Evolutionary conservation across 2,888 invertebrate species (phyloP).

Genomic region (Anagyrus pseudococci): DNA sequence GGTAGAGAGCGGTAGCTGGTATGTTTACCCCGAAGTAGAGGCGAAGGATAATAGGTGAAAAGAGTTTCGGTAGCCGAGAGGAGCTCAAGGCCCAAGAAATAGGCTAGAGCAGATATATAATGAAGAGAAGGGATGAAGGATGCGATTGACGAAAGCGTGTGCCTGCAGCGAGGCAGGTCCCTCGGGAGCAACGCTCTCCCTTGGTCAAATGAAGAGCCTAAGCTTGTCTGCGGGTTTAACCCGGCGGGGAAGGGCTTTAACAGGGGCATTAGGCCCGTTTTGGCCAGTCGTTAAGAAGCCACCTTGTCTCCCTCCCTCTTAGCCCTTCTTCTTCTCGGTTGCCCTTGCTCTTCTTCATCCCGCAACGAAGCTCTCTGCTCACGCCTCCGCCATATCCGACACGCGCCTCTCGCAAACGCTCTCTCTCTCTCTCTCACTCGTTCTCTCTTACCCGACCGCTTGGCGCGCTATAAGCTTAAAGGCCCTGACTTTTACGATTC

Average conservation of each 20-base stretch:
- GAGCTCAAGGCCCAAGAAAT: too few relatives aligned
- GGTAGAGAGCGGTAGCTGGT: too few relatives aligned
- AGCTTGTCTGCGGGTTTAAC: conserved; percentile 48
- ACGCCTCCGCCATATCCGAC: conserved; percentile 59
- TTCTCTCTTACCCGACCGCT: too few relatives aligned
- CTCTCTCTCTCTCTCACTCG: conserved; percentile 18
- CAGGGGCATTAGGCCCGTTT: conserved; percentile 59
- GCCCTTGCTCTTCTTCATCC: conserved; percentile 5
- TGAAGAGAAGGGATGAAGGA: conserved; percentile 17
- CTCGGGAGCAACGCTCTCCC: conserved; percentile 43
- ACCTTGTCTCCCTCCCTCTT: conserved; percentile 42
- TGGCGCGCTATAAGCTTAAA: conserved; percentile 55
- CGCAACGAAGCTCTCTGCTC: conserved; percentile 39
- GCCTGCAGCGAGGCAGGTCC: conserved; percentile 14
- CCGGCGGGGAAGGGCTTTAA: conserved; percentile 48
- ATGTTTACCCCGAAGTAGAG: background rate
- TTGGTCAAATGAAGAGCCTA: conserved; percentile 51
- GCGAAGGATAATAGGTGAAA: background rate
- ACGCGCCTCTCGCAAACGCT: conserved; percentile 48
- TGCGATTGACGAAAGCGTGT: background rate
- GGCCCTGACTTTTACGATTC: conserved; percentile 67
- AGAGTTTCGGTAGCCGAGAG: too few relatives aligned
- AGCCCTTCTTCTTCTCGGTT: too few relatives aligned
- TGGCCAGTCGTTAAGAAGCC: conserved; percentile 49
- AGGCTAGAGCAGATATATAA: too few relatives aligned